Conservation (phyloP, 64 coral and sea anemone genomes). For the Acropora tenuis region DNA sequence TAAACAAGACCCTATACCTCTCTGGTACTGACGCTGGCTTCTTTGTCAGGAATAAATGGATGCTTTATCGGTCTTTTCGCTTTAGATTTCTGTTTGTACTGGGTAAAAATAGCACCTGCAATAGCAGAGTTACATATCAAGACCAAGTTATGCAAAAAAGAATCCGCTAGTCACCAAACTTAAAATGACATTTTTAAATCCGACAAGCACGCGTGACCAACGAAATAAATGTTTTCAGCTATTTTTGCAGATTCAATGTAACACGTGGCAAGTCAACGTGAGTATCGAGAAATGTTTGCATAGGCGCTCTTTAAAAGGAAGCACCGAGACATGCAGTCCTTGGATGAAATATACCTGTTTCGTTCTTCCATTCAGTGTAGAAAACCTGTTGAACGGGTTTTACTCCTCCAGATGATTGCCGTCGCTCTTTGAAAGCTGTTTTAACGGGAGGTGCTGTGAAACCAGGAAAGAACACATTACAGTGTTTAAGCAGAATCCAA, state of each 20-base stretch:
- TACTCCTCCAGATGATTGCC: slow-evolving; percentile 52
- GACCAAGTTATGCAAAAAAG: background rate
- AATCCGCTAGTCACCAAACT: too few relatives aligned
- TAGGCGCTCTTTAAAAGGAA: too few relatives aligned
- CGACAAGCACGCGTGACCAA: too few relatives aligned
- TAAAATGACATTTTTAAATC: too few relatives aligned
- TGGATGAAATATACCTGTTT: slow-evolving; percentile 62
- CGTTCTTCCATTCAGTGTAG: slow-evolving; percentile 94
- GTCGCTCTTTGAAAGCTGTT: slow-evolving; percentile 59
- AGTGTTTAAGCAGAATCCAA: background rate
- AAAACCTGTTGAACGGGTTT: slow-evolving; percentile 82
- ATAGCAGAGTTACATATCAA: background rate
- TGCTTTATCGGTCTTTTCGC: slow-evolving; percentile 77
- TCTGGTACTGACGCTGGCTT: slow-evolving; percentile 85
- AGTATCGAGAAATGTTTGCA: too few relatives aligned
- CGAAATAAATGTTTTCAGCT: too few relatives aligned
- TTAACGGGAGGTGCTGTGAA: slow-evolving; percentile 72
- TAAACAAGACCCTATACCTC: slow-evolving; percentile 39
- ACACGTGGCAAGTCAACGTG: too few relatives aligned
- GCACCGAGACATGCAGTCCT: too few relatives aligned
- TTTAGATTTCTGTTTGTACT: slow-evolving; percentile 71
- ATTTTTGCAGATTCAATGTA: too few relatives aligned
- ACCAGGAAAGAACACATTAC: background rate
- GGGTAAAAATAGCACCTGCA: slow-evolving; percentile 82
- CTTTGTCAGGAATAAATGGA: slow-evolving; percentile 87